phyloP scores from a whole-genome alignment of 2,113 vertebrate species.

The Cercocebus atys region DNA sequence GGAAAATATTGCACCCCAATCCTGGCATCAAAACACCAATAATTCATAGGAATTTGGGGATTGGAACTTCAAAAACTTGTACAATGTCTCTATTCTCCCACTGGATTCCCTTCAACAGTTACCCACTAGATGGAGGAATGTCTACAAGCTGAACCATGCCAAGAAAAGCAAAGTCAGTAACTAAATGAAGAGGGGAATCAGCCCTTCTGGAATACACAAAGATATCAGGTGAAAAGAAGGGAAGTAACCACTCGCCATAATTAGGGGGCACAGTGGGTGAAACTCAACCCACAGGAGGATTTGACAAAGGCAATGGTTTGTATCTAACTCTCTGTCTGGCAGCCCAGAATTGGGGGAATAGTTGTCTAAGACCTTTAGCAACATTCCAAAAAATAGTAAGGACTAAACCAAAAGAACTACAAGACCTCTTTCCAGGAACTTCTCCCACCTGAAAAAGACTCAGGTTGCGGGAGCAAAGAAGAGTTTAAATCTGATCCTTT shows the following conservation, averaged over 20 bases:
- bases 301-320: not conserved
- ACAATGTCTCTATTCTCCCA: not conserved
- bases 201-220: not conserved
- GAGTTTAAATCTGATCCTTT: not conserved
- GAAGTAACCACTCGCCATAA: not conserved
- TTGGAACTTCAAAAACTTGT: not conserved
- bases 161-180: slow-evolving; percentile 19
- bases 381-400: slow-evolving; percentile 5
- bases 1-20: not conserved
- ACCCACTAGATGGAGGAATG: not conserved
- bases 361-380: not conserved
- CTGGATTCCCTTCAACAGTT: not conserved
- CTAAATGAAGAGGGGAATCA: slow-evolving; percentile 4
- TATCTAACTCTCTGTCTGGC: not conserved
- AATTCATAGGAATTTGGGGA: slow-evolving; percentile 1
- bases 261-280: not conserved
- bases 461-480: not conserved
- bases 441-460: not conserved
- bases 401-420: not conserved
- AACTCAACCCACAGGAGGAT: not conserved
- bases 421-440: not conserved
- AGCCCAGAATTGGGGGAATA: not conserved
- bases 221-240: not conserved
- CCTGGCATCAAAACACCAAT: not conserved
- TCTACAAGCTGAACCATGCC: not conserved